Conservation (phyloP, 2,113 vertebrate species). For the Coryphaenoides rupestris region DNA sequence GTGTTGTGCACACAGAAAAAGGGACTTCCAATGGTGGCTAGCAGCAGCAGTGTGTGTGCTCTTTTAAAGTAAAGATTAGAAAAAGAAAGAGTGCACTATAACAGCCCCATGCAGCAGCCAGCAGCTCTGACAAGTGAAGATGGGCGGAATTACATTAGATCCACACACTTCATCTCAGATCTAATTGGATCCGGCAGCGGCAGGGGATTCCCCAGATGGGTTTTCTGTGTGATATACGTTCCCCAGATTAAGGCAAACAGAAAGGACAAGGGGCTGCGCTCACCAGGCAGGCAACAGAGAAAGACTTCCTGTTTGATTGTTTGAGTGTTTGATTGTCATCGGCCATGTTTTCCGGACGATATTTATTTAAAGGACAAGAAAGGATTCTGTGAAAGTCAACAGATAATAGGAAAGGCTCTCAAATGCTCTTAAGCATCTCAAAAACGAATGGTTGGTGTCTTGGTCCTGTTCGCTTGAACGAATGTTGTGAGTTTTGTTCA, state of each 20-base stretch:
- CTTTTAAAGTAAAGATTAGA: conserved; percentile 42
- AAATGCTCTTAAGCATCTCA: too few species aligned
- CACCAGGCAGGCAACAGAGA: too few species aligned
- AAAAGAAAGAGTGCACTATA: conserved; percentile 22
- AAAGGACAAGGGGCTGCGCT: too few species aligned
- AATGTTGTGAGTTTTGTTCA: conserved; percentile 26
- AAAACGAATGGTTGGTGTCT: conserved; percentile 15
- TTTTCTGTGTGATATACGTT: conserved; percentile 14
- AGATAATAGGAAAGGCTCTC: conserved; percentile 30
- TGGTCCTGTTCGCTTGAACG: conserved; percentile 34
- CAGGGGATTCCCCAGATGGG: conserved; percentile 24
- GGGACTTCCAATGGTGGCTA: conserved; percentile 20
- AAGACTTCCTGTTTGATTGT: neutral
- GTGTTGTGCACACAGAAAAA: neutral
- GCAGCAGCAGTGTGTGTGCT: conserved; percentile 7
- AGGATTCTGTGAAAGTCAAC: conserved; percentile 9
- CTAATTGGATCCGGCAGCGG: conserved; percentile 44
- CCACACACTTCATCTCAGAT: conserved; percentile 33
- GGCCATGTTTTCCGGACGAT: neutral
- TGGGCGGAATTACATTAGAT: conserved; percentile 40
- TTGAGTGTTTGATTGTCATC: neutral
- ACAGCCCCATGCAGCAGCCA: conserved; percentile 15
- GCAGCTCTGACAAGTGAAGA: conserved; percentile 30
- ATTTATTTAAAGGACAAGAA: conserved; percentile 21
- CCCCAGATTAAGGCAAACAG: too few species aligned